phyloP scores from a whole-genome alignment of 2,797 vertebrate species.

The Diceros bicornis region DNA sequence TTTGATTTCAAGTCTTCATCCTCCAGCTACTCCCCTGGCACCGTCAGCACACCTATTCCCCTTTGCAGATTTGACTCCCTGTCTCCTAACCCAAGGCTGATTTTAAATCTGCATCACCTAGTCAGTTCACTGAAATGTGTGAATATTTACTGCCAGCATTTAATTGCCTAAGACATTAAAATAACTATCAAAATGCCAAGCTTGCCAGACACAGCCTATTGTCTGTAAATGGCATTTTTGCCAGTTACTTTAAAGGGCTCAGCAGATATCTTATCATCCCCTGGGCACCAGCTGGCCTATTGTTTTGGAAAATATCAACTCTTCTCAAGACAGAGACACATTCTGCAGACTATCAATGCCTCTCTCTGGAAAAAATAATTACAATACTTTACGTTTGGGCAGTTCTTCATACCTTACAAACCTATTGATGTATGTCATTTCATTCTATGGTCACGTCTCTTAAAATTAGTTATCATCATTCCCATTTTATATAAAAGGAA shows the following conservation, averaged over 20 bases:
- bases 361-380: conserved; percentile 47
- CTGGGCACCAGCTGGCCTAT: background rate
- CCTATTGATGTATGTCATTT: background rate
- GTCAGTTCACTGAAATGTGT: background rate
- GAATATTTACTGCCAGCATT: conserved; percentile 57
- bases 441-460: background rate
- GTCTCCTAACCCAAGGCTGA: background rate
- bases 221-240: conserved; percentile 65
- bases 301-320: conserved; percentile 61
- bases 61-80: background rate
- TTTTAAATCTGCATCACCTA: conserved; percentile 41
- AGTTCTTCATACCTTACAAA: background rate
- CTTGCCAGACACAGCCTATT: conserved; percentile 40
- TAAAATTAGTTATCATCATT: background rate
- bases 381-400: background rate
- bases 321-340: conserved; percentile 27
- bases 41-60: background rate
- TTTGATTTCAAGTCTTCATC: background rate
- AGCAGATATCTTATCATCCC: background rate
- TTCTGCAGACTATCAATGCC: background rate
- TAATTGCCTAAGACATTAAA: conserved; percentile 66
- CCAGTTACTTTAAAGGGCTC: conserved; percentile 39
- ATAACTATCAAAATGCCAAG: conserved; percentile 70
- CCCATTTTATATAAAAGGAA: background rate
- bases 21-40: background rate